A percentile compares a stretch with the other conserved stretches of the same genome.
These are phyloP conservation scores for Eudasyphora cyanicolor DNA, from an alignment of 2,888 invertebrate species.

Conservation along the genomic window DNA sequence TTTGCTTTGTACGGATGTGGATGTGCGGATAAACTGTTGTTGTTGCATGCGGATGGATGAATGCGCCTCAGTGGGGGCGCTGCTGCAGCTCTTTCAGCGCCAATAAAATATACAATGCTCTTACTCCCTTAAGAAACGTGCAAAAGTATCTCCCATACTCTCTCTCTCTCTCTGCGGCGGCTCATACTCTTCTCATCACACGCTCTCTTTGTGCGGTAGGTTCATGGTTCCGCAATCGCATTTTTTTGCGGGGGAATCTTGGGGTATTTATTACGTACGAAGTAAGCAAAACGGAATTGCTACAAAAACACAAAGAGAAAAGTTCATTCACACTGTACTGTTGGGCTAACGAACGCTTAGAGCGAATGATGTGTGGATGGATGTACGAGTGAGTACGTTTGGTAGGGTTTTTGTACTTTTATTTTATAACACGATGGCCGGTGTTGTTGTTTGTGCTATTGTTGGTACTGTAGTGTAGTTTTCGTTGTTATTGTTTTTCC, in stretches of 20 bases:
- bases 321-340: conserved; percentile 71
- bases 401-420: conserved; percentile 37
- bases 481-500: conserved; percentile 48
- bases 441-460: conserved; percentile 37
- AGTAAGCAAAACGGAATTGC: conserved; percentile 64
- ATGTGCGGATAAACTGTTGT: no score
- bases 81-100: conserved; percentile 3
- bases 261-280: conserved; percentile 64
- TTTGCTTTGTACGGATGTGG: neutral
- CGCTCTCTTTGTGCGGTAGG: neutral
- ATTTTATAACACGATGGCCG: conserved; percentile 14
- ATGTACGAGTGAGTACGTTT: conserved; percentile 21
- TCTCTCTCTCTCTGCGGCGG: neutral
- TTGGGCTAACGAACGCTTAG: conserved; percentile 64
- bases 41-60: no score
- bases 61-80: no score
- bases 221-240: neutral
- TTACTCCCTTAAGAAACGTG: conserved; percentile 5
- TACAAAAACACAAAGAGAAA: conserved; percentile 73
- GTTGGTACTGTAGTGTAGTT: conserved; percentile 16
- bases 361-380: conserved; percentile 42
- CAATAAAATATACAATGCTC: neutral
- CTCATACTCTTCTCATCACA: neutral
- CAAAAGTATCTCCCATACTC: neutral
- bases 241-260: conserved; percentile 22